phyloP scores from a whole-genome alignment of 2,797 vertebrate species.

The Danio choprae region DNA sequence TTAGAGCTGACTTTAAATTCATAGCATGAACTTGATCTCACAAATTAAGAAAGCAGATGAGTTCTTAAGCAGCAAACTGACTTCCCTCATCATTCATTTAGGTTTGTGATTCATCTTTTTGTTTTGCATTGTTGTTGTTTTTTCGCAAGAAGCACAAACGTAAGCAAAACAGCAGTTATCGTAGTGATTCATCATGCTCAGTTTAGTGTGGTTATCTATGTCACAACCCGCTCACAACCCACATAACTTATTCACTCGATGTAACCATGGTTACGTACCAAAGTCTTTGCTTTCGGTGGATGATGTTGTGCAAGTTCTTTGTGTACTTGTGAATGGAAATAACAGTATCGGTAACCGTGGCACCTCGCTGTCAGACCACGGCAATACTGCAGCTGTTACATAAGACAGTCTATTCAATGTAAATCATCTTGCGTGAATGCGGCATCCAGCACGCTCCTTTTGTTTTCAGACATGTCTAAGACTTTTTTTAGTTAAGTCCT shows the following conservation, averaged over 20 bases:
- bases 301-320: conserved; percentile 38
- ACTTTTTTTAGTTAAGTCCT: background rate
- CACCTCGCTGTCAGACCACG: conserved; percentile 44
- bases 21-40: background rate
- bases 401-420: conserved; percentile 28
- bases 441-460: background rate
- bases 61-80: background rate
- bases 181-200: conserved; percentile 28
- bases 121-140: conserved; percentile 28
- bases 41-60: background rate
- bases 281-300: conserved; percentile 41
- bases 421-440: background rate
- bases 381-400: conserved; percentile 16
- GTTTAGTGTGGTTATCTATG: conserved; percentile 23
- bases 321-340: conserved; percentile 44
- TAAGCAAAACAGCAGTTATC: conserved; percentile 17
- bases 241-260: conserved; percentile 47
- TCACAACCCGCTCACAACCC: conserved; percentile 40
- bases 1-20: background rate
- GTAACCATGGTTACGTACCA: conserved; percentile 65
- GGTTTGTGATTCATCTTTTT: conserved; percentile 23
- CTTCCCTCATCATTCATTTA: background rate
- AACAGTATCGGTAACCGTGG: conserved; percentile 23
- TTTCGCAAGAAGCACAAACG: conserved; percentile 28
- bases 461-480: background rate